A percentile compares a stretch with the other conserved stretches of the same genome.
These are phyloP conservation scores for Tineola bisselliella DNA, from an alignment of 2,888 invertebrate genomes.

Conservation along the genomic window DNA sequence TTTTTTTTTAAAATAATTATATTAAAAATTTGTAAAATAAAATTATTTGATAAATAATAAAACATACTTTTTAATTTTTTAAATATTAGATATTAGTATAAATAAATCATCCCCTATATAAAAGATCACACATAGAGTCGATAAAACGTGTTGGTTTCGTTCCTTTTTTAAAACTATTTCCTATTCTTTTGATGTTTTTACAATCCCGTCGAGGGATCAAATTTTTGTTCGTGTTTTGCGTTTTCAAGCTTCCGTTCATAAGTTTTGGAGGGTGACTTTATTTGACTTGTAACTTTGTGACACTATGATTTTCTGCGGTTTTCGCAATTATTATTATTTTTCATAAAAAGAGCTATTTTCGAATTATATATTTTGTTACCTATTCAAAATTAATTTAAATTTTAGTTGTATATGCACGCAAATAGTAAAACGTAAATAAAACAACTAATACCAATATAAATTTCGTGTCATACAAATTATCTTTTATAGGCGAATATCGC, in stretches of 20 bases:
- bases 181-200: constrained; percentile 45
- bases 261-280: constrained; percentile 4
- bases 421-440: no score
- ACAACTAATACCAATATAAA: no score
- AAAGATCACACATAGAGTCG: constrained; percentile 34
- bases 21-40: no score
- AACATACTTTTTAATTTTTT: not conserved
- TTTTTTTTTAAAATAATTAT: no score
- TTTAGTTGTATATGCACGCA: no score
- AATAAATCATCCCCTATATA: constrained; percentile 24
- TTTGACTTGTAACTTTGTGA: not conserved
- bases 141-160: constrained; percentile 42
- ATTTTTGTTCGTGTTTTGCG: constrained; percentile 21
- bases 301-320: not conserved
- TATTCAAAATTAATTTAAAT: no score
- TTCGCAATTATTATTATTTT: not conserved
- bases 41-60: no score
- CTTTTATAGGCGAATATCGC: not conserved
- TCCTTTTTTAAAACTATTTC: constrained; percentile 34
- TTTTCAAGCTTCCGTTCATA: constrained; percentile 9
- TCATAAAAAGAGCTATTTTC: not conserved
- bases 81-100: no score
- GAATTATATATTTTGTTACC: no score
- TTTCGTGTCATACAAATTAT: not conserved
- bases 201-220: constrained; percentile 32